These are phyloP conservation scores for Varecia variegata DNA, from an alignment of 2,797 vertebrate species.

Conservation along the genomic window DNA sequence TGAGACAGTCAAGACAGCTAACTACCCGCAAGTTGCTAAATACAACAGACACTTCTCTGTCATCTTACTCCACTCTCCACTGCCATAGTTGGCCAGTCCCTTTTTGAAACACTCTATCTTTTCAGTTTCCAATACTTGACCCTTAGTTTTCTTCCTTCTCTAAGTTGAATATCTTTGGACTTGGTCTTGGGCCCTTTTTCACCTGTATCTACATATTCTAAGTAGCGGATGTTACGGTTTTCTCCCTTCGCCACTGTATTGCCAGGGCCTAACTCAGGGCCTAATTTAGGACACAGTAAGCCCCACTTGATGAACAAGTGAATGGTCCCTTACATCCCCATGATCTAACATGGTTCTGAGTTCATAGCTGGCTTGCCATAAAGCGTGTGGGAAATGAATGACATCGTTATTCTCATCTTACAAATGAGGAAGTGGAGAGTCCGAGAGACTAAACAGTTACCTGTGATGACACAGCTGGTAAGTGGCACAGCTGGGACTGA, in stretches of 20 bases:
- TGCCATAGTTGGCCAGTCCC: not conserved
- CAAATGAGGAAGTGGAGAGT: not conserved
- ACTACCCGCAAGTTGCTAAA: not conserved
- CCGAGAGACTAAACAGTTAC: not conserved
- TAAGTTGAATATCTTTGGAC: not conserved
- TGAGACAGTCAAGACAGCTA: not conserved
- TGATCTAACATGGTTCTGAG: not conserved
- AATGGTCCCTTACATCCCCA: not conserved
- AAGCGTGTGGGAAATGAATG: not conserved
- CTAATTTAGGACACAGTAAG: not conserved
- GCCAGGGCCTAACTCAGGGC: not conserved
- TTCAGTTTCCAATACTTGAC: not conserved
- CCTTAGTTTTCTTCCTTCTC: not conserved
- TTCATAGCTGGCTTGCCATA: not conserved
- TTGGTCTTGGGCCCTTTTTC: not conserved
- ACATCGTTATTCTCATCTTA: not conserved
- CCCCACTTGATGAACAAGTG: not conserved
- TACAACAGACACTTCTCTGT: not conserved
- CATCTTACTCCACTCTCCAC: not conserved
- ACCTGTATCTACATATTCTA: not conserved
- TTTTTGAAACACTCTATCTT: not conserved
- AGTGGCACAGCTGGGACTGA: not conserved
- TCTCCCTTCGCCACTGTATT: not conserved
- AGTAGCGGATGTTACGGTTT: not conserved
- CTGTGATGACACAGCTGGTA: not conserved